Percentiles rank a stretch among this genome's conserved stretches.
phyloP scores from a whole-genome alignment of 92 coral and sea anemone species.

The Heteractis magnifica region DNA sequence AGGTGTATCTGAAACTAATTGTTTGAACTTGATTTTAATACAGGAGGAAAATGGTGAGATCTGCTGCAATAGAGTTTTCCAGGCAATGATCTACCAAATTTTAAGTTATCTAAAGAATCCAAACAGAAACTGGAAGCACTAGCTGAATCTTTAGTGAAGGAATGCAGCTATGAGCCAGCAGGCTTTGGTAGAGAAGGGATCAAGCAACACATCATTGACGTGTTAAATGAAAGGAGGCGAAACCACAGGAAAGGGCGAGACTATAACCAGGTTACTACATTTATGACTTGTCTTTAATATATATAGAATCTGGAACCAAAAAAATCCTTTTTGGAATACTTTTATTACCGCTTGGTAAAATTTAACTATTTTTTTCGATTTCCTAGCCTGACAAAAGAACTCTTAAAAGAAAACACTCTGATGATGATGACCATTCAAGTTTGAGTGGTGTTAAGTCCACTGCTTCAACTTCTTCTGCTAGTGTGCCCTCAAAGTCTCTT shows the following conservation, averaged over 20 bases:
- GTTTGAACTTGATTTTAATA: neutral
- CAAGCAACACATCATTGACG: slow-evolving; percentile 48
- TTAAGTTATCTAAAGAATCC: neutral
- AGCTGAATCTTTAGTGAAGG: neutral
- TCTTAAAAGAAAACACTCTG: neutral
- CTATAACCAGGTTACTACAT: slow-evolving; percentile 33
- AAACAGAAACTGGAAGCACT: slow-evolving; percentile 7
- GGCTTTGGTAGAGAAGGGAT: slow-evolving; percentile 46
- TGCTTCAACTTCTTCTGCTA: neutral
- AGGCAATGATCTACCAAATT: slow-evolving; percentile 31
- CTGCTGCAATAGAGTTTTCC: slow-evolving; percentile 32
- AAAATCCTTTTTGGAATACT: neutral
- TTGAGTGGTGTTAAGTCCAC: slow-evolving; percentile 4
- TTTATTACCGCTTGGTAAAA: too few species aligned
- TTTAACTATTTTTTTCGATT: neutral
- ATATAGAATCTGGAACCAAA: neutral
- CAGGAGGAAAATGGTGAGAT: slow-evolving; percentile 14
- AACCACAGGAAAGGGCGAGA: slow-evolving; percentile 44
- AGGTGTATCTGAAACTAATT: neutral
- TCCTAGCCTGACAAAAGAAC: slow-evolving; percentile 3
- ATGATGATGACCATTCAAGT: neutral
- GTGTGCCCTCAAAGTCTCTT: neutral
- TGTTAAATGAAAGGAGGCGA: slow-evolving; percentile 43
- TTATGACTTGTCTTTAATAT: neutral
- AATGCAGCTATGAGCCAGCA: slow-evolving; percentile 37